Evolutionary conservation across 2,113 vertebrate species (phyloP).

Genomic region (Pelecanus crispus): DNA sequence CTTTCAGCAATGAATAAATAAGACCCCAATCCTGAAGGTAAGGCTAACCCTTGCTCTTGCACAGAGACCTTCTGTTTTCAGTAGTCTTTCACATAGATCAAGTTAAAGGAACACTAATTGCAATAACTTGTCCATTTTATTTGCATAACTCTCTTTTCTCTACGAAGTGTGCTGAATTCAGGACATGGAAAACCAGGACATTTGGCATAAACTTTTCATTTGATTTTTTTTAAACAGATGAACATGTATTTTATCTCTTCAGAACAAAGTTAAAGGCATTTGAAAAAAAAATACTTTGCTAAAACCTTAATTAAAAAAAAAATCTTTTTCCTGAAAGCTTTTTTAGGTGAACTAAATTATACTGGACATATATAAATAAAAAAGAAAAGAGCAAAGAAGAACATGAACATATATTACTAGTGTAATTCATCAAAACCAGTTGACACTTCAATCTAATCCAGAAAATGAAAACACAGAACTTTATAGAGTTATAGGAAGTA

Average conservation of each 20-base stretch:
- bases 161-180: background rate
- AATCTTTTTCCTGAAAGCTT: conserved; percentile 61
- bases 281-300: conserved; percentile 52
- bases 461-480: conserved; percentile 84
- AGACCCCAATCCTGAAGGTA: background rate
- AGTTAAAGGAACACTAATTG: background rate
- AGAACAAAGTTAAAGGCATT: conserved; percentile 36
- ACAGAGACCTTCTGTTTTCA: background rate
- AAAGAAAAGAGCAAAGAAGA: conserved; percentile 75
- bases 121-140: background rate
- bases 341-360: conserved; percentile 74
- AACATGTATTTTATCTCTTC: conserved; percentile 34
- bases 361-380: conserved; percentile 75
- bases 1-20: conserved; percentile 21
- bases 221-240: background rate
- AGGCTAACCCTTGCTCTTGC: background rate
- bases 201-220: background rate
- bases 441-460: conserved; percentile 84
- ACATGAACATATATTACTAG: conserved; percentile 79
- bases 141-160: background rate
- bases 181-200: background rate
- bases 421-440: conserved; percentile 77
- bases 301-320: conserved; percentile 39
- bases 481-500: conserved; percentile 83
- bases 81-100: background rate